phyloP scores from a whole-genome alignment of 2,113 vertebrate species.

The Rhinichthys klamathensis region DNA sequence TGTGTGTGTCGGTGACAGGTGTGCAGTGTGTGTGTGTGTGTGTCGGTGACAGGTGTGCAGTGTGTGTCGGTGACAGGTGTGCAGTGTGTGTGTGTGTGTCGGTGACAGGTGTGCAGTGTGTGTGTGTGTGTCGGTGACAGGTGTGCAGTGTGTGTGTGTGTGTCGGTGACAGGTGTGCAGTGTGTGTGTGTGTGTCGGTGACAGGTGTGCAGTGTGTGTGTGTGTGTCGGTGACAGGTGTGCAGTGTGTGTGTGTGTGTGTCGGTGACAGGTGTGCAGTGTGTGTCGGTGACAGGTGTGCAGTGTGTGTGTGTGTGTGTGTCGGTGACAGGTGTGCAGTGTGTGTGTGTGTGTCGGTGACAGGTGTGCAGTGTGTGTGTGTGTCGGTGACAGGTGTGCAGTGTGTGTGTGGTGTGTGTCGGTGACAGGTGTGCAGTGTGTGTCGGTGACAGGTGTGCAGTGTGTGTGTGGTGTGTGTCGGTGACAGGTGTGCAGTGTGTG shows the following conservation, averaged over 20 bases:
- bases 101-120: not conserved
- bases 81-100: not conserved
- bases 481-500: not conserved
- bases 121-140: too few species aligned
- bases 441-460: not conserved
- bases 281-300: not conserved
- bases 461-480: too few species aligned
- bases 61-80: not conserved
- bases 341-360: too few species aligned
- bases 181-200: not conserved
- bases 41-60: not conserved
- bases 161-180: not conserved
- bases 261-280: not conserved
- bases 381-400: not conserved
- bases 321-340: not conserved
- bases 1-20: too few species aligned
- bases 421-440: not conserved
- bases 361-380: not conserved
- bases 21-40: not conserved
- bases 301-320: too few species aligned
- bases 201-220: not conserved
- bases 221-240: not conserved
- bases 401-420: too few species aligned
- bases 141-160: not conserved
- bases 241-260: not conserved